phyloP scores from a whole-genome alignment of 1,140 invertebrate species.

The Daktulosphaira vitifoliae region DNA sequence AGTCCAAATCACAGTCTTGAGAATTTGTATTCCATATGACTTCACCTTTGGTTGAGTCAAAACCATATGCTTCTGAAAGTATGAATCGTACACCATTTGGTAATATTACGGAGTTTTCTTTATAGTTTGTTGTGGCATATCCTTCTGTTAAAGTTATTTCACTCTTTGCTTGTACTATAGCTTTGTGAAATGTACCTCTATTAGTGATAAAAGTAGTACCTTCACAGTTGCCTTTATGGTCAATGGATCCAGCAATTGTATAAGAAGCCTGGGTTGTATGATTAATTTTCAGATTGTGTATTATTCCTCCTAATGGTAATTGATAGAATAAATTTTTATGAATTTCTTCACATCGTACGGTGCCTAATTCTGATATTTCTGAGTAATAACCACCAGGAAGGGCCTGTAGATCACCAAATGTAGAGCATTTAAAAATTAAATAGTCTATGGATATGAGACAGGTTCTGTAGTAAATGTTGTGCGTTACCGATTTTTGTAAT shows the following conservation, averaged over 20 bases:
- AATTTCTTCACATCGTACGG: neutral
- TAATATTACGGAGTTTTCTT: neutral
- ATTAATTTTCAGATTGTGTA: neutral
- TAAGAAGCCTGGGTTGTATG: neutral
- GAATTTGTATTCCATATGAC: neutral
- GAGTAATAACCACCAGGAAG: neutral
- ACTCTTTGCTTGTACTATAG: neutral
- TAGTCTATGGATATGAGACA: neutral
- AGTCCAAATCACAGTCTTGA: neutral
- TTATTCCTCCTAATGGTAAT: too few species aligned
- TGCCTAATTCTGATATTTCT: neutral
- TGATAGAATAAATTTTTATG: neutral
- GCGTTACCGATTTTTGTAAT: neutral
- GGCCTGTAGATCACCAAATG: neutral
- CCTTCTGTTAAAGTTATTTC: neutral
- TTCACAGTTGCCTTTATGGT: neutral
- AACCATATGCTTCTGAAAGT: slow-evolving; percentile 1
- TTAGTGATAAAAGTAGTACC: neutral
- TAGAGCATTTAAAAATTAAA: neutral
- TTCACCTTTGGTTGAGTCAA: neutral
- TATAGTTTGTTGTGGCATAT: neutral
- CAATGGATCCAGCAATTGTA: neutral
- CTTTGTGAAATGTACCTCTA: neutral
- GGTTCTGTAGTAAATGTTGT: neutral
- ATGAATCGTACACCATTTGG: neutral